Percentiles rank a stretch among this genome's conserved stretches.
phyloP scores from a whole-genome alignment of 2,888 invertebrate species.

The Cordilura impudica region DNA sequence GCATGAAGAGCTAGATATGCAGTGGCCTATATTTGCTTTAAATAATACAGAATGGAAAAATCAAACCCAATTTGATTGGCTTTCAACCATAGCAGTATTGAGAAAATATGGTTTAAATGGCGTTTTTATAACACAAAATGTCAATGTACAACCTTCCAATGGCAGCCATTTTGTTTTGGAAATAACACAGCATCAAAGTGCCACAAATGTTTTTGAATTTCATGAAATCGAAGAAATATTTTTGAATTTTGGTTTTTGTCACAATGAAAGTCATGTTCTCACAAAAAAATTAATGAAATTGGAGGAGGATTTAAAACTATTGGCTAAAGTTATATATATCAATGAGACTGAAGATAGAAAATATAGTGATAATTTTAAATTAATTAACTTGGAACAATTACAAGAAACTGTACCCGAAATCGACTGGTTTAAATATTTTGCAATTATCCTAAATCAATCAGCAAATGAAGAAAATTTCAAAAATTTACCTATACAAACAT shows the following conservation, averaged over 20 bases:
- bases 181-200: constrained; percentile 64
- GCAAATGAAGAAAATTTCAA: constrained; percentile 26
- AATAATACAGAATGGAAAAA: constrained; percentile 67
- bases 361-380: constrained; percentile 45
- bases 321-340: constrained; percentile 53
- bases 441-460: constrained; percentile 49
- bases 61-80: constrained; percentile 69
- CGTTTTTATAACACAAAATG: constrained; percentile 67
- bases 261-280: constrained; percentile 56
- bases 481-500: constrained; percentile 65
- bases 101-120: constrained; percentile 69
- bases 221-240: constrained; percentile 62
- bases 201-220: background rate
- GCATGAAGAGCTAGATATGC: constrained; percentile 66
- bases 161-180: constrained; percentile 68
- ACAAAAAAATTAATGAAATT: constrained; percentile 65
- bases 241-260: constrained; percentile 67
- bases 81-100: constrained; percentile 66
- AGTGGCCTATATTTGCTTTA: constrained; percentile 70
- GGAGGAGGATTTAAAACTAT: constrained; percentile 64
- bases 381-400: constrained; percentile 63
- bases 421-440: constrained; percentile 68
- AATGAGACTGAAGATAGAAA: constrained; percentile 37
- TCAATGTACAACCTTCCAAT: constrained; percentile 68
- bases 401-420: constrained; percentile 64